Evolutionary conservation across 2,113 vertebrate genomes (phyloP).

Genomic region (Elaphurus davidianus): DNA sequence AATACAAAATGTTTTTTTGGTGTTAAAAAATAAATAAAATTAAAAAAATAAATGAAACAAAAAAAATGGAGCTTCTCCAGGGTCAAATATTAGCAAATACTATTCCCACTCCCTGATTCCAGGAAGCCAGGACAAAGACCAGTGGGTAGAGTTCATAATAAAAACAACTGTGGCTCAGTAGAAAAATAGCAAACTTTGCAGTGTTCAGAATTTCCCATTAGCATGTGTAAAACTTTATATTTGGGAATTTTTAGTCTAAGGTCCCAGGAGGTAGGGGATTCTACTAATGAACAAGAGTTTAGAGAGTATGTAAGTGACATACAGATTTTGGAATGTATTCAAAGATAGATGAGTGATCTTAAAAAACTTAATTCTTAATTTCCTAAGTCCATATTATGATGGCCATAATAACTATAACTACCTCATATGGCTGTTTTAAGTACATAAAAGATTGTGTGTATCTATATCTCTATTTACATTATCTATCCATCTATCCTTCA

Average conservation of each 20-base stretch:
- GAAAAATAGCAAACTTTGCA: not conserved
- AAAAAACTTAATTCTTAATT: not conserved
- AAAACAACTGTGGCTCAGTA: not conserved
- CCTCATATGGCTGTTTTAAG: not conserved
- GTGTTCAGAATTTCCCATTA: not conserved
- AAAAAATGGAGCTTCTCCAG: not conserved
- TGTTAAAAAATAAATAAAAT: not conserved
- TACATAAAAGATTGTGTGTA: not conserved
- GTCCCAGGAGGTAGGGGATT: not conserved
- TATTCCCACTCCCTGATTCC: not conserved
- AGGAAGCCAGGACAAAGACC: not conserved
- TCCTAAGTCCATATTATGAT: not conserved
- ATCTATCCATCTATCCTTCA: not conserved
- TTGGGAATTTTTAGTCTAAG: not conserved
- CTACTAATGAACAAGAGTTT: not conserved
- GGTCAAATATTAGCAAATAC: not conserved
- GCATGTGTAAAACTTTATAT: not conserved
- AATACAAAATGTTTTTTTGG: not conserved
- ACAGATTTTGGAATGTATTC: not conserved
- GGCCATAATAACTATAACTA: not conserved
- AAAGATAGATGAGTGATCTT: not conserved
- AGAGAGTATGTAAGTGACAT: not conserved
- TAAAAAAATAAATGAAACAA: not conserved
- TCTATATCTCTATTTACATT: not conserved
- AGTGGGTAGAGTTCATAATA: not conserved